A percentile compares a stretch with the other conserved stretches of the same genome.
phyloP scores from a whole-genome alignment of 2,113 vertebrate species.

The Chiloscyllium plagiosum region DNA sequence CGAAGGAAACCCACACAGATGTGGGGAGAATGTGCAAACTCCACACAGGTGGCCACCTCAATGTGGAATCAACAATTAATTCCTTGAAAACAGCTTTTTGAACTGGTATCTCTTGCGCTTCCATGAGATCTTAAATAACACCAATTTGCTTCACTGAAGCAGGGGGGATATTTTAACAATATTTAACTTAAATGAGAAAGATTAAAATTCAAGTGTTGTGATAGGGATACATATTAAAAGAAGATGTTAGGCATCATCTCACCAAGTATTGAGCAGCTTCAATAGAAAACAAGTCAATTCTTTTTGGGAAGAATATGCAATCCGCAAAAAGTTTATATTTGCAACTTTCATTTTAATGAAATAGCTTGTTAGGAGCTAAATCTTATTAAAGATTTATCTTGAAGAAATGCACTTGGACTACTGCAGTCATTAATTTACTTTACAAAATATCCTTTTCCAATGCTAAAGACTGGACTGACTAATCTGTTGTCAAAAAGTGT shows the following conservation, averaged over 20 bases:
- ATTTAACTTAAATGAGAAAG: background rate
- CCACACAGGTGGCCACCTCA: no score
- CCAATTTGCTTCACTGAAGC: background rate
- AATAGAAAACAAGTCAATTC: background rate
- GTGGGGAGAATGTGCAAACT: no score
- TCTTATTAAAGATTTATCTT: slow-evolving; percentile 25
- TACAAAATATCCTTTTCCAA: background rate
- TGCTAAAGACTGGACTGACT: slow-evolving; percentile 10
- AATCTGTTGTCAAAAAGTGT: background rate
- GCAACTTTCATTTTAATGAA: slow-evolving; percentile 32
- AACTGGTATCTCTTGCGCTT: background rate
- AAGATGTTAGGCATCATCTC: background rate
- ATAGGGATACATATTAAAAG: background rate
- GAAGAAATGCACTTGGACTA: background rate
- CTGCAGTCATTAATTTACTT: slow-evolving; percentile 26
- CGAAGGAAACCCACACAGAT: no score
- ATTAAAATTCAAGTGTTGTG: background rate
- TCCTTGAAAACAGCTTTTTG: background rate
- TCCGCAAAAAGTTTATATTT: slow-evolving; percentile 19
- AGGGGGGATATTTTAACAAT: background rate
- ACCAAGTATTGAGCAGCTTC: background rate
- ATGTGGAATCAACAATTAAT: background rate
- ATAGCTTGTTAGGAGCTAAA: background rate
- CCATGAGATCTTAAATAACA: background rate
- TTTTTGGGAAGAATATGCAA: slow-evolving; percentile 26